Conservation (phyloP, 2,113 vertebrate genomes). For the Colius striatus region DNA sequence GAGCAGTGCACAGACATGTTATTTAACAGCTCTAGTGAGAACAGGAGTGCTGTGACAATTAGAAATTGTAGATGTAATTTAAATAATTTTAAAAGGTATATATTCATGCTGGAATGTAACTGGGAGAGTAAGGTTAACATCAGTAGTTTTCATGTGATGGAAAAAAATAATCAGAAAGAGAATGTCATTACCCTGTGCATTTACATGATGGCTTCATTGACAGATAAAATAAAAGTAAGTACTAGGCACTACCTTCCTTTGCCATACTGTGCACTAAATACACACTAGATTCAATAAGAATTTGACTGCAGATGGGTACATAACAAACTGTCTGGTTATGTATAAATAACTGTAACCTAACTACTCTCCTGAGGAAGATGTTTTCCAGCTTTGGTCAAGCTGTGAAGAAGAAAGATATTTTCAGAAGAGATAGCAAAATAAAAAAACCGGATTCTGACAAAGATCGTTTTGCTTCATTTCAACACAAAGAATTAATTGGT, state of each 20-base stretch:
- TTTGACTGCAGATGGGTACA: neutral
- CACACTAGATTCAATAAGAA: neutral
- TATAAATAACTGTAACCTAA: slow-evolving; percentile 3
- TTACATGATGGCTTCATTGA: neutral
- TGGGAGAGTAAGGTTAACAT: neutral
- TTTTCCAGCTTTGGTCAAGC: slow-evolving; percentile 16
- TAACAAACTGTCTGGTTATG: neutral
- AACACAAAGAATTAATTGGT: neutral
- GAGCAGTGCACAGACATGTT: neutral
- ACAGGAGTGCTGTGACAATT: neutral
- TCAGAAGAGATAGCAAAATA: slow-evolving; percentile 12
- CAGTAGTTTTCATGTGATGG: neutral
- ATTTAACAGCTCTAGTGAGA: neutral
- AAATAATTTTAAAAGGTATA: neutral
- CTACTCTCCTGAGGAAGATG: neutral
- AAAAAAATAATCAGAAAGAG: neutral
- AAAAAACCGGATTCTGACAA: neutral
- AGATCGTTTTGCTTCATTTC: neutral
- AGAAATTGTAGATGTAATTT: neutral
- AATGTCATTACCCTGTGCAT: neutral
- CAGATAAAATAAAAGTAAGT: neutral
- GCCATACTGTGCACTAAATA: neutral
- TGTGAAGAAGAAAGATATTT: slow-evolving; percentile 26
- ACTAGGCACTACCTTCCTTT: neutral
- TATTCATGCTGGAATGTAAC: neutral